These are phyloP conservation scores for Drosophila borborema DNA, from an alignment of 2,888 invertebrate species.

Conservation along the genomic window DNA sequence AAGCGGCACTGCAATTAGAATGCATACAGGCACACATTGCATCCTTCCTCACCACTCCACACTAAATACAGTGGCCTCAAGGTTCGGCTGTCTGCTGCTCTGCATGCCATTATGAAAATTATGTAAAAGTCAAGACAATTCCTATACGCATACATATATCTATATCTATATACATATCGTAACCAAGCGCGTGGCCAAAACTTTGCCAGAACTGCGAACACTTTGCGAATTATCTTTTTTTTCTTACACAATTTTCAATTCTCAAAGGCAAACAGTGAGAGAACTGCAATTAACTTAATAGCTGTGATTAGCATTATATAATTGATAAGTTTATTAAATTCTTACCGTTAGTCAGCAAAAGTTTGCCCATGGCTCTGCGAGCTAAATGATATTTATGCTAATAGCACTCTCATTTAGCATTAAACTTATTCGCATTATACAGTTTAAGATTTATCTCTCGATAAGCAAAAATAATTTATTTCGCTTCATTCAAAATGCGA, in stretches of 20 bases:
- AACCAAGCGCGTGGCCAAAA: not conserved
- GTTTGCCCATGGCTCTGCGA: too few relatives aligned
- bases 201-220: constrained; percentile 8
- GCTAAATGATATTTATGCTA: constrained; percentile 4
- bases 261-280: not conserved
- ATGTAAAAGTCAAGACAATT: constrained; percentile 27
- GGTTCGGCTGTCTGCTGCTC: constrained; percentile 38
- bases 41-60: constrained; percentile 34
- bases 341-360: not conserved
- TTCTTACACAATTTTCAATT: constrained; percentile 7
- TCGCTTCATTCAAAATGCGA: not conserved
- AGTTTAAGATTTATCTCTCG: not conserved
- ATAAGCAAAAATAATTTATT: not conserved
- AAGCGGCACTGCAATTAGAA: constrained; percentile 70
- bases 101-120: constrained; percentile 49
- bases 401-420: not conserved
- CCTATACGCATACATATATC: constrained; percentile 10
- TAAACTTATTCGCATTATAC: constrained; percentile 1
- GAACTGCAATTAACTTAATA: constrained; percentile 20
- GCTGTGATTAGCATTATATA: constrained; percentile 16
- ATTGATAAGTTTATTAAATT: constrained; percentile 7
- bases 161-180: not conserved
- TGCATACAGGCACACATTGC: constrained; percentile 69
- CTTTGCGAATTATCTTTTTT: constrained; percentile 27
- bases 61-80: constrained; percentile 57